These are phyloP conservation scores for Drosophila punjabiensis DNA, from an alignment of 1,140 invertebrate species.

Conservation along the genomic window DNA sequence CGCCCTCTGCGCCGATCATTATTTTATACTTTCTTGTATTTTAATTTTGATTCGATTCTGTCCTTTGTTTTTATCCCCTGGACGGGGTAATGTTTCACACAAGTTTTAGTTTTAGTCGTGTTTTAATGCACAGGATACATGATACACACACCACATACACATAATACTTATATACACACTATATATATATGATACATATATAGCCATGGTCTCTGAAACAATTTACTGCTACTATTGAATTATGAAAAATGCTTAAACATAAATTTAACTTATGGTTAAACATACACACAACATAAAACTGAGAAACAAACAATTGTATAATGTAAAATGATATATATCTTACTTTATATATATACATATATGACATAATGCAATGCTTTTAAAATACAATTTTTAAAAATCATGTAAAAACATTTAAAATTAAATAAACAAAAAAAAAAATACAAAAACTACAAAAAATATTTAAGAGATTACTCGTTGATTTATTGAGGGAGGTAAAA, in stretches of 20 bases:
- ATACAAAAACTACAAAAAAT: slow-evolving; percentile 54
- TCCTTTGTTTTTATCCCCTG: slow-evolving; percentile 30
- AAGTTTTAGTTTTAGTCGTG: slow-evolving; percentile 67
- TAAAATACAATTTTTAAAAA: slow-evolving; percentile 84
- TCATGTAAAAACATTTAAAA: slow-evolving; percentile 78
- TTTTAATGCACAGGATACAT: slow-evolving; percentile 60
- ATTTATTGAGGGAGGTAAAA: neutral
- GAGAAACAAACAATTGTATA: slow-evolving; percentile 72
- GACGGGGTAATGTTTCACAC: slow-evolving; percentile 36
- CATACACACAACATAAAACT: slow-evolving; percentile 57
- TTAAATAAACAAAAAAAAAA: slow-evolving; percentile 78
- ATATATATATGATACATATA: slow-evolving; percentile 78
- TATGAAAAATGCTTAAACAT: slow-evolving; percentile 81
- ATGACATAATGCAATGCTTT: slow-evolving; percentile 81
- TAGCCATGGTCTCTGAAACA: slow-evolving; percentile 82
- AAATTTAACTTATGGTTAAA: slow-evolving; percentile 80
- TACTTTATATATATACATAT: slow-evolving; percentile 62
- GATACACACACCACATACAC: slow-evolving; percentile 59
- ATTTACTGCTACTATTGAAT: slow-evolving; percentile 82
- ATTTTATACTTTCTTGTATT: slow-evolving; percentile 15
- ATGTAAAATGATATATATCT: slow-evolving; percentile 77
- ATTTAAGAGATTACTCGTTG: neutral
- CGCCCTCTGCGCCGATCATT: slow-evolving; percentile 22
- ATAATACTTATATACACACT: slow-evolving; percentile 59
- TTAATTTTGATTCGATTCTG: slow-evolving; percentile 47